Base-by-base conservation (phyloP, 1,140 invertebrate species). In the Temnothorax longispinosus region DNA sequence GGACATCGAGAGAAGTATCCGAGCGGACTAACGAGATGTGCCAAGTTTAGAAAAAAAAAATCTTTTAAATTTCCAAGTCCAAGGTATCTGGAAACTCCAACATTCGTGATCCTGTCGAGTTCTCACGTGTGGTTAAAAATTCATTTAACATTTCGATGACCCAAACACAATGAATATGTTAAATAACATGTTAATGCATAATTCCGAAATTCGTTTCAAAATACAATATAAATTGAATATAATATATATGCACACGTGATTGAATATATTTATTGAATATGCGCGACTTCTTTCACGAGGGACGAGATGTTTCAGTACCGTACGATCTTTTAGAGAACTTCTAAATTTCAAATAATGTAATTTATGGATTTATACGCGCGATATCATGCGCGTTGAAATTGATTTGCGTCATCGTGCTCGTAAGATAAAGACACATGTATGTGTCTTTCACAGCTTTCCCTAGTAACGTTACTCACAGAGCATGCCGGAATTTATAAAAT, bases 331-430 rank as follows among this genome's bases (percentile, higher is more conserved):
- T 38, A 50, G 32, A 60, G 5, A 27, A 41, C 54, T 84, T 74
- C 69, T 71, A 52, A 81, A 81, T 81, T 71, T 71, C 15, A 71
- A 72, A 72, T 74, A 47, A 60, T 74, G 69, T 74, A 54, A 84
- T 38, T 84, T 74, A 60, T 38, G 27, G 8, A 74, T 60, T 74
- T 74, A 74, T 50, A 50, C 75, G 21, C 21, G 21, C 21, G 21
- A 84, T 84, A 8, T 15, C 41, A 35, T n/a, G 44, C 60, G 21
- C 21, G 10, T 47, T 47, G 3, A 67, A 80, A 54, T 54, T 69
- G 50, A 82, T 84, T 60, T 84, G 41, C 80, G 67, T 71, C 65
- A 71, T 81, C 41, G 41, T 21, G 18, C 27, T 60, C 13, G n/a
- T 38, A 11, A 75, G 32, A 84, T 74, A 71, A 47, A 81, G 13